Percentiles rank a stretch among this genome's conserved stretches.
These are phyloP conservation scores for Portunus trituberculatus DNA, from an alignment of 1,140 invertebrate species.

Conservation along the genomic window DNA sequence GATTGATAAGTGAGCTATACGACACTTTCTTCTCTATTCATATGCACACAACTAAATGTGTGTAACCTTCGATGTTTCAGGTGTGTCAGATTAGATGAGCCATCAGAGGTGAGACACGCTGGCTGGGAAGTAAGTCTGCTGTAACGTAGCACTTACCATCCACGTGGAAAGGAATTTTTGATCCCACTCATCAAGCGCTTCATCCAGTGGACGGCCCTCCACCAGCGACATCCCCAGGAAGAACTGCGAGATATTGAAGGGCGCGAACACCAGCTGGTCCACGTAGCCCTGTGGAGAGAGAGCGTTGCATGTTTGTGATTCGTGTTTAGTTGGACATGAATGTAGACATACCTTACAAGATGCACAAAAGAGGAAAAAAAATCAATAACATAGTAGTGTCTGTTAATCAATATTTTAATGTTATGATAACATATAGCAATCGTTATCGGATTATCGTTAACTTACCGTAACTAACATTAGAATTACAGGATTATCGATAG, in stretches of 20 bases:
- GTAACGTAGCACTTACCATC: conserved; percentile 40
- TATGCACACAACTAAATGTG: background rate
- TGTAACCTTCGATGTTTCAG: background rate
- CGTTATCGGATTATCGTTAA: too few relatives aligned
- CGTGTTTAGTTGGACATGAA: background rate
- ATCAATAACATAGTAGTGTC: too few relatives aligned
- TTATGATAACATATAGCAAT: too few relatives aligned
- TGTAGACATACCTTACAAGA: too few relatives aligned
- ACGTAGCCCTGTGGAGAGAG: conserved; percentile 56
- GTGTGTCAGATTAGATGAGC: background rate
- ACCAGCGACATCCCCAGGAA: conserved; percentile 66
- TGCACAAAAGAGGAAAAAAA: too few relatives aligned
- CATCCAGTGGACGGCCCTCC: conserved; percentile 58
- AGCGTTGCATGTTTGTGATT: background rate
- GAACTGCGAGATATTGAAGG: conserved; percentile 68
- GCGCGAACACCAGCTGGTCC: conserved; percentile 71
- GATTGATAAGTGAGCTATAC: too few relatives aligned
- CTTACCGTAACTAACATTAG: too few relatives aligned
- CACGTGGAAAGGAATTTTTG: conserved; percentile 60
- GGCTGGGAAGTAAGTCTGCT: too few relatives aligned
- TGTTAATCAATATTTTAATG: too few relatives aligned
- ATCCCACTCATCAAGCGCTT: conserved; percentile 35
- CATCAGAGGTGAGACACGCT: background rate
- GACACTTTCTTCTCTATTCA: too few relatives aligned
- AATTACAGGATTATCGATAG: too few relatives aligned